These are phyloP conservation scores for Chiridota heheva DNA, from an alignment of 35 echinoderm and acorn worm species.

Conservation along the genomic window DNA sequence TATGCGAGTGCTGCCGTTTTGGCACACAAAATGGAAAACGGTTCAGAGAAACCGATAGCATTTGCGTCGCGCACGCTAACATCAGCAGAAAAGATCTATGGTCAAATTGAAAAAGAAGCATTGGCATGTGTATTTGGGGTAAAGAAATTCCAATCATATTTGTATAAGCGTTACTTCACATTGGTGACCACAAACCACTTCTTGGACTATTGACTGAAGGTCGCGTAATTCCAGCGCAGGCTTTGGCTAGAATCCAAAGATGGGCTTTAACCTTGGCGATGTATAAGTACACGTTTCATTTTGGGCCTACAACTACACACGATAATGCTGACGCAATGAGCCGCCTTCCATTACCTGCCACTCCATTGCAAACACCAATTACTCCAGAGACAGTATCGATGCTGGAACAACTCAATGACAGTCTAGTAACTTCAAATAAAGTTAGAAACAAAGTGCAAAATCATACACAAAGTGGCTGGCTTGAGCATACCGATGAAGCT, in stretches of 20 bases:
- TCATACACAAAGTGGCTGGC: slow-evolving; percentile 19
- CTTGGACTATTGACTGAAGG: slow-evolving; percentile 34
- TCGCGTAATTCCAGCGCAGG: slow-evolving; percentile 10
- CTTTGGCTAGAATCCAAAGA: slow-evolving; percentile 41
- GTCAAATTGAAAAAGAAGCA: slow-evolving; percentile 56
- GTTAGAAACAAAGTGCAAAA: background rate
- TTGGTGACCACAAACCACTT: slow-evolving; percentile 64
- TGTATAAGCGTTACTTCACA: slow-evolving; percentile 46
- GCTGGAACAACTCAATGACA: background rate
- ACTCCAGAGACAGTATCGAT: background rate
- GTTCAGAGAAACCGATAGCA: slow-evolving; percentile 44
- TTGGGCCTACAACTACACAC: slow-evolving; percentile 3
- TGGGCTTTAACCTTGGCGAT: slow-evolving; percentile 50
- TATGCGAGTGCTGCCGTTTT: slow-evolving; percentile 59
- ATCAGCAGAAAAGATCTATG: slow-evolving; percentile 18
- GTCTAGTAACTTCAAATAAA: background rate
- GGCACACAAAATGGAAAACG: slow-evolving; percentile 59
- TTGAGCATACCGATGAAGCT: background rate
- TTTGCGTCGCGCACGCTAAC: slow-evolving; percentile 48
- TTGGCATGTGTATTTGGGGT: slow-evolving; percentile 42
- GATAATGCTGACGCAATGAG: slow-evolving; percentile 39
- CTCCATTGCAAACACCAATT: background rate
- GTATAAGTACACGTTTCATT: slow-evolving; percentile 44
- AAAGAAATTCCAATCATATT: slow-evolving; percentile 52
- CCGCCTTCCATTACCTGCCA: slow-evolving; percentile 26